Base-by-base conservation (phyloP, 2,113 vertebrate species). In the Oryzias curvinotus region DNA sequence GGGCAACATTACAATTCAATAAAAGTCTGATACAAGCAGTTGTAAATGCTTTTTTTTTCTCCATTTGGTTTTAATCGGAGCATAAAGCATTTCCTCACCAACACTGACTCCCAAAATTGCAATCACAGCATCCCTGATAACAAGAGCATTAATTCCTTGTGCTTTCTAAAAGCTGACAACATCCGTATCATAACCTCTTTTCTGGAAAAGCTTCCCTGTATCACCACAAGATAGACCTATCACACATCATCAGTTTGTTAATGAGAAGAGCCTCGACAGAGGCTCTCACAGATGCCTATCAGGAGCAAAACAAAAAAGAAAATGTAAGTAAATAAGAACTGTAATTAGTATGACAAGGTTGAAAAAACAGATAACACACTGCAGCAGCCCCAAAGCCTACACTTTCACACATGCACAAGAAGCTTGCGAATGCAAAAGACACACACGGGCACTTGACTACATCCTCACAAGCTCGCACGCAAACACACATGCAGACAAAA, bases 271-370 rank as follows among this genome's bases (percentile, higher is more conserved):
- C 75, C 79, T 14, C 69, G 68, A 75, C 83, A 71, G 84, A 75
- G 71, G 73, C 65, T 56, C 83, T 82, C 83, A 77, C 58, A 90
- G 89, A 90, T 88, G 87, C 80, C 77, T 88, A 91, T 90, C 87
- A 78, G 85, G 84, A 71, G 79, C 72, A 78, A 86, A 89, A 88
- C 85, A 88, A 89, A 89, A 51, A 82, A 87, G 82, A 86, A 77
- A 86, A 87, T 87, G 89, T 85, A 88, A 88, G 88, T 90, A 90
- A 91, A 92, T 87, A 88, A 77, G 85, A 87, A 85, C 80, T 88
- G 84, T 90, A 92, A 91, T 92, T 90, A 90, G 78, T 81, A 88
- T 88, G 86, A 90, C 91, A 88, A 83, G 88, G 87, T 85, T 88
- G 88, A 85, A 88, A 80, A 84, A 81, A 78, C 77, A 82, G 91